A percentile compares a stretch with the other conserved stretches of the same genome.
These are phyloP conservation scores for Pentalonia nigronervosa DNA, from an alignment of 1,140 invertebrate genomes.

Conservation along the genomic window DNA sequence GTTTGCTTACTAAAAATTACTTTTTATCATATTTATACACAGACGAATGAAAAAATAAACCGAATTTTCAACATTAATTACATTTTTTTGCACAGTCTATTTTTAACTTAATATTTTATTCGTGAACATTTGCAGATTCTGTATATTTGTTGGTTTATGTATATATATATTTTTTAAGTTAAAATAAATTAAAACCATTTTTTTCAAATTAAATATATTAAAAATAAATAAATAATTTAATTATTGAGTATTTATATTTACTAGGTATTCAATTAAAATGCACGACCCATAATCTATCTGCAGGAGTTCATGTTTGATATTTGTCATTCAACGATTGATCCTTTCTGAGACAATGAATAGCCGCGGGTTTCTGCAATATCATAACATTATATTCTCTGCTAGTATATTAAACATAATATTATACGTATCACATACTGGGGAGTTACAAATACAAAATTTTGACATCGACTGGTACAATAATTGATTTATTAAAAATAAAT, in stretches of 20 bases:
- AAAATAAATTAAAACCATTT: not conserved
- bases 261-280: not conserved
- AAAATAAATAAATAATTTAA: slow-evolving; percentile 15
- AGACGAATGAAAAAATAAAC: not conserved
- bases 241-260: not conserved
- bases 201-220: not conserved
- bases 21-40: not conserved
- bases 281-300: not conserved
- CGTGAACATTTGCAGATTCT: not conserved
- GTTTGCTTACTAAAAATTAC: not conserved
- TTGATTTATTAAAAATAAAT: not conserved
- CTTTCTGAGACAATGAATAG: not conserved
- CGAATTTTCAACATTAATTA: not conserved
- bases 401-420: not conserved
- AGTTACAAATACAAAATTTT: not conserved
- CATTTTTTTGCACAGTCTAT: not conserved
- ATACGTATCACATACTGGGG: not conserved
- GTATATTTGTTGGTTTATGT: not conserved
- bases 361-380: not conserved
- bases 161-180: not conserved
- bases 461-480: not conserved
- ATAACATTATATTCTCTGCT: not conserved
- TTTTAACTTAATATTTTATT: not conserved
- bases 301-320: not conserved
- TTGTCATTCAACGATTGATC: not conserved